Percentiles rank a stretch among this genome's conserved stretches.
These are phyloP conservation scores for Macrotrachela quadricornifera DNA, from an alignment of 1,140 invertebrate species.

Conservation along the genomic window DNA sequence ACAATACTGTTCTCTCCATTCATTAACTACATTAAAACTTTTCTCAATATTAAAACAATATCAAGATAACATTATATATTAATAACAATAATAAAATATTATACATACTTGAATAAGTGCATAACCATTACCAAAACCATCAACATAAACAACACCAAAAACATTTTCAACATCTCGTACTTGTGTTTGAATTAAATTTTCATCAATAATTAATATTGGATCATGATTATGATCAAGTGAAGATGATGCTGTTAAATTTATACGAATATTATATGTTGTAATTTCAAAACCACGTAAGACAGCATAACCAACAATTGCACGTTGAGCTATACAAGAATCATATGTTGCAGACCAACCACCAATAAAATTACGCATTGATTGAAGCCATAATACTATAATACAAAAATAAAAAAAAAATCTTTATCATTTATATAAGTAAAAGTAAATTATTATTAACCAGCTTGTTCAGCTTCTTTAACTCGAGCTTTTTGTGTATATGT, in stretches of 20 bases:
- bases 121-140: constrained; percentile 66
- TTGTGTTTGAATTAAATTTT: constrained; percentile 2
- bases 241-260: constrained; percentile 4
- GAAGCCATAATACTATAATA: constrained; percentile 66
- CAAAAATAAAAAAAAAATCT: no score
- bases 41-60: no score
- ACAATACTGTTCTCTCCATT: no score
- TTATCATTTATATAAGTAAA: no score
- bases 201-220: not conserved
- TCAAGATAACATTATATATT: no score
- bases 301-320: constrained; percentile 2
- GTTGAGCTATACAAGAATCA: constrained; percentile 43
- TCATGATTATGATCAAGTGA: not conserved
- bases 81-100: no score
- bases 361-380: constrained; percentile 65
- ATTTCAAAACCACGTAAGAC: not conserved
- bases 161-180: constrained; percentile 36
- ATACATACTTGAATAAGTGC: constrained; percentile 31
- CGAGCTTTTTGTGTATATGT: constrained; percentile 38
- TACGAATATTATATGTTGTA: constrained; percentile 2
- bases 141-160: constrained; percentile 70
- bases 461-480: constrained; percentile 30
- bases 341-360: constrained; percentile 83
- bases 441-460: constrained; percentile 35
- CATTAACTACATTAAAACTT: no score